These are phyloP conservation scores for Heliconius charithonia DNA, from an alignment of 2,888 invertebrate species.

Conservation along the genomic window DNA sequence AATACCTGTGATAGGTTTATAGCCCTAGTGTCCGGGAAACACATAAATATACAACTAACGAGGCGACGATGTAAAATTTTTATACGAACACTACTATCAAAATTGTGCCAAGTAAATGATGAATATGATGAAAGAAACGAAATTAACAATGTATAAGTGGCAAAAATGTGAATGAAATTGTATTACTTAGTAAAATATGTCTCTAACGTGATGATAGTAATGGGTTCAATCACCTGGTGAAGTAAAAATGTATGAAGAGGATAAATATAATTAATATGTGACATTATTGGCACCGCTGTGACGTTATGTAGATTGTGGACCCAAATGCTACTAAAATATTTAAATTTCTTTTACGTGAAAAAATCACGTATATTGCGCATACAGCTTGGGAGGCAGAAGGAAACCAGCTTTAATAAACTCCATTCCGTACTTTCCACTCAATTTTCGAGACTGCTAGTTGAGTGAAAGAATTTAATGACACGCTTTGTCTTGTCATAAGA, in stretches of 20 bases:
- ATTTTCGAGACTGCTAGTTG: no score
- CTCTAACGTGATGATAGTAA: neutral
- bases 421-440: no score
- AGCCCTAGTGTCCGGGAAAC: constrained; percentile 24
- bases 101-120: constrained; percentile 22
- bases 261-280: neutral
- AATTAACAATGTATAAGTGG: constrained; percentile 10
- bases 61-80: constrained; percentile 34
- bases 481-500: no score
- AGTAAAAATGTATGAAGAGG: neutral
- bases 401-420: no score
- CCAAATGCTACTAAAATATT: no score
- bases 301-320: no score
- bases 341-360: no score
- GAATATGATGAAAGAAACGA: neutral
- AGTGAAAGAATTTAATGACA: no score
- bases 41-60: constrained; percentile 36
- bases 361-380: no score
- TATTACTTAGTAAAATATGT: neutral
- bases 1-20: constrained; percentile 39
- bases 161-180: neutral
- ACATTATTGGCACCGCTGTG: no score
- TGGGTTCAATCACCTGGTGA: neutral
- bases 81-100: constrained; percentile 13
- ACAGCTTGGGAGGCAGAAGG: no score